These are phyloP conservation scores for Syngnathus typhle DNA, from an alignment of 2,113 vertebrate species.

Conservation along the genomic window DNA sequence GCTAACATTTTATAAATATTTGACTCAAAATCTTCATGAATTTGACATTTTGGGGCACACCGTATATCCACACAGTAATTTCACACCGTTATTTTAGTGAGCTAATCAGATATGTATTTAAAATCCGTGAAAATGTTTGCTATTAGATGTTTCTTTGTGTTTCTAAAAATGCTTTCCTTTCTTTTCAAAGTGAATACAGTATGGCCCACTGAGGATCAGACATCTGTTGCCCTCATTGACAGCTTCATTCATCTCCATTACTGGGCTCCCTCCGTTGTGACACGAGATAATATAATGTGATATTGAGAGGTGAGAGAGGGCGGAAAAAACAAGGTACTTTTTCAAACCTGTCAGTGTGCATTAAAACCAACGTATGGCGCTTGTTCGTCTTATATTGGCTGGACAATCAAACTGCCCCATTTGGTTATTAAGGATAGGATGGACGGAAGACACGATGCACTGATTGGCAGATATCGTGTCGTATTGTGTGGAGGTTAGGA, in stretches of 20 bases:
- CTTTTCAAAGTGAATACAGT: too few relatives aligned
- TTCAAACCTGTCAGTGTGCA: conserved; percentile 25
- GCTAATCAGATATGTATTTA: too few relatives aligned
- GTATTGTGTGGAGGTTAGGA: conserved; percentile 1
- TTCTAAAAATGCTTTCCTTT: too few relatives aligned
- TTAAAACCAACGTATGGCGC: conserved; percentile 20
- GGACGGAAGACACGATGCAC: background rate
- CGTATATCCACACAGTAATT: too few relatives aligned
- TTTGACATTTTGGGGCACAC: background rate
- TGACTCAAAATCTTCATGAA: background rate
- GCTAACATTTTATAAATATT: too few relatives aligned
- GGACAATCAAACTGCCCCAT: background rate
- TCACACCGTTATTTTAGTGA: too few relatives aligned
- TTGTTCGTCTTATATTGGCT: conserved; percentile 6
- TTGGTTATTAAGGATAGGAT: background rate
- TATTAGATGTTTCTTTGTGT: too few relatives aligned
- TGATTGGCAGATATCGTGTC: background rate
- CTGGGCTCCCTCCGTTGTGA: background rate
- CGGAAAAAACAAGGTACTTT: conserved; percentile 12
- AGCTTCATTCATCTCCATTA: background rate
- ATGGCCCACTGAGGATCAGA: background rate
- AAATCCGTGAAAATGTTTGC: too few relatives aligned
- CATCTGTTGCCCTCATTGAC: background rate
- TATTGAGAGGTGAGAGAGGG: conserved; percentile 24
- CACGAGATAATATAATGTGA: conserved; percentile 15